Conservation (phyloP, 2,113 vertebrate species). For the Passerina amoena region DNA sequence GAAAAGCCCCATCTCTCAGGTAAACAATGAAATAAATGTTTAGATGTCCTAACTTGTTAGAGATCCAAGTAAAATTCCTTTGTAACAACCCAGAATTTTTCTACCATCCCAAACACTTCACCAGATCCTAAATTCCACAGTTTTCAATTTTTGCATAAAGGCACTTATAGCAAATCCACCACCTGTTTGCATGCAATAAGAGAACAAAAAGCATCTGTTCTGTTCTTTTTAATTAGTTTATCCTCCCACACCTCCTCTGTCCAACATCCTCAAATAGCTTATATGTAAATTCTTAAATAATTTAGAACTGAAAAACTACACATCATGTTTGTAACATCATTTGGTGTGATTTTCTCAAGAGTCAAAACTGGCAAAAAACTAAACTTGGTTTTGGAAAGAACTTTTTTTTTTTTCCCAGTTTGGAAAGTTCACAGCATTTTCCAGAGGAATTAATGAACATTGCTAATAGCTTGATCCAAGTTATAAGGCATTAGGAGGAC, state of each 20-base stretch:
- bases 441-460: conserved; percentile 56
- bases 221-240: conserved; percentile 21
- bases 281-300: background rate
- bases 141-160: background rate
- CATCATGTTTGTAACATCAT: background rate
- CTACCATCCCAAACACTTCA: background rate
- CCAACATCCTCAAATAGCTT: background rate
- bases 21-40: background rate
- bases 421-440: conserved; percentile 54
- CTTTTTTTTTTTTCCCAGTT: background rate
- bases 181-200: background rate
- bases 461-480: conserved; percentile 43
- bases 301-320: background rate
- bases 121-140: background rate
- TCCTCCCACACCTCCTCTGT: background rate
- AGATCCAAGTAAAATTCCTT: background rate
- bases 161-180: background rate
- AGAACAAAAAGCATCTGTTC: conserved; percentile 11
- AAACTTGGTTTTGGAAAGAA: background rate
- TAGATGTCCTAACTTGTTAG: background rate
- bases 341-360: background rate
- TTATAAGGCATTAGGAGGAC: conserved; percentile 60
- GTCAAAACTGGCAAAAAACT: background rate
- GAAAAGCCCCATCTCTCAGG: background rate
- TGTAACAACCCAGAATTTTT: background rate